These are phyloP conservation scores for Akabosia matsudoensis DNA, from an alignment of 1,140 invertebrate genomes.

Conservation along the genomic window DNA sequence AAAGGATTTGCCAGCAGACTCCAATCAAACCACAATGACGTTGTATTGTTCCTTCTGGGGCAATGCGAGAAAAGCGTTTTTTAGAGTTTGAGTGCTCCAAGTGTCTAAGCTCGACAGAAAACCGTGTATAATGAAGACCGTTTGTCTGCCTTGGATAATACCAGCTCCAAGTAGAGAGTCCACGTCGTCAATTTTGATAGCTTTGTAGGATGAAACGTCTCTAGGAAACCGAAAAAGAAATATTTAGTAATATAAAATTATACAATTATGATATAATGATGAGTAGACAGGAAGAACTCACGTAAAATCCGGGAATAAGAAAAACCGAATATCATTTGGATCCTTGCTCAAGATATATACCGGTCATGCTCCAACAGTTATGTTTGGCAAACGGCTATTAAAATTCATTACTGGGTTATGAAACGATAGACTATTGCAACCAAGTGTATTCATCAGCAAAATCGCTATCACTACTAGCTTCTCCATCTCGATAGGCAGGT, in stretches of 20 bases:
- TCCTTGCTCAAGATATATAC: too few relatives aligned
- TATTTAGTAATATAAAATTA: background rate
- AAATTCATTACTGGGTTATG: too few relatives aligned
- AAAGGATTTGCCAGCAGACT: background rate
- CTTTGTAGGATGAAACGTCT: too few relatives aligned
- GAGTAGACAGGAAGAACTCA: background rate
- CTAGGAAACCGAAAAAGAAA: background rate
- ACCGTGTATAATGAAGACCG: conserved; percentile 6
- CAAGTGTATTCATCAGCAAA: too few relatives aligned
- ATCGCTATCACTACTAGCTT: too few relatives aligned
- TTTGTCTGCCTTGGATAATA: background rate
- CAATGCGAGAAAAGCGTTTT: background rate
- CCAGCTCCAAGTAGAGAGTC: background rate
- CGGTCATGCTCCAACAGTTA: too few relatives aligned
- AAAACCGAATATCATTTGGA: background rate
- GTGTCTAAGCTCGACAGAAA: background rate
- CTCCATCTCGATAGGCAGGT: too few relatives aligned
- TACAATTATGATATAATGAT: background rate
- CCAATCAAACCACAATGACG: background rate
- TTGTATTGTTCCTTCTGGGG: background rate
- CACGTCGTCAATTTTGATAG: too few relatives aligned
- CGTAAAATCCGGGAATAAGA: background rate
- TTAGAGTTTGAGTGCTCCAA: background rate
- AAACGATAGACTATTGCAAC: too few relatives aligned
- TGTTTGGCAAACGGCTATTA: too few relatives aligned